Evolutionary conservation across 2,113 vertebrate species (phyloP).

Genomic region (Pelodiscus sinensis): DNA sequence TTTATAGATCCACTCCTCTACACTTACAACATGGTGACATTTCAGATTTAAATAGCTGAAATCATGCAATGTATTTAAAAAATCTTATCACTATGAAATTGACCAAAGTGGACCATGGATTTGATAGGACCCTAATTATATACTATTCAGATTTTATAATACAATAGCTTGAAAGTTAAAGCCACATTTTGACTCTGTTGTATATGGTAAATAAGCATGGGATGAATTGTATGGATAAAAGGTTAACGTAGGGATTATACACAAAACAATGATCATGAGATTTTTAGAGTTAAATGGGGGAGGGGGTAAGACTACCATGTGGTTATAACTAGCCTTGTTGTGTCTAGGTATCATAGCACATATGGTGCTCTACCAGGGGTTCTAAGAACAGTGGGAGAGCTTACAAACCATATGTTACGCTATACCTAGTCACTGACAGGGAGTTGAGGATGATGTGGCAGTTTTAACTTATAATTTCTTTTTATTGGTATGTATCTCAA

Average conservation of each 20-base stretch:
- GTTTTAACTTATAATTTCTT: conserved; percentile 74
- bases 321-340: conserved; percentile 13
- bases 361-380: conserved; percentile 50
- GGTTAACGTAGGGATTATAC: neutral
- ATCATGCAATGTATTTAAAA: no score
- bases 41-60: no score
- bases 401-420: conserved; percentile 50
- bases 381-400: conserved; percentile 53
- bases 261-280: neutral
- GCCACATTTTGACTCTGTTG: accelerated
- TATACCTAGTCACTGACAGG: conserved; percentile 37
- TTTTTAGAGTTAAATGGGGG: neutral
- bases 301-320: neutral
- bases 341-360: conserved; percentile 47
- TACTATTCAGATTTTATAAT: neutral
- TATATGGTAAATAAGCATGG: neutral
- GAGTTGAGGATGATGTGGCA: conserved; percentile 60
- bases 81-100: no score
- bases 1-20: no score
- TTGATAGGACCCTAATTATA: neutral
- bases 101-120: no score
- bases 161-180: accelerated
- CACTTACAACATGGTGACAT: no score
- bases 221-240: neutral
- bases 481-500: conserved; percentile 70